Base-by-base conservation (phyloP, 2,888 invertebrate species). In the Parapristionchus giblindavisi region DNA sequence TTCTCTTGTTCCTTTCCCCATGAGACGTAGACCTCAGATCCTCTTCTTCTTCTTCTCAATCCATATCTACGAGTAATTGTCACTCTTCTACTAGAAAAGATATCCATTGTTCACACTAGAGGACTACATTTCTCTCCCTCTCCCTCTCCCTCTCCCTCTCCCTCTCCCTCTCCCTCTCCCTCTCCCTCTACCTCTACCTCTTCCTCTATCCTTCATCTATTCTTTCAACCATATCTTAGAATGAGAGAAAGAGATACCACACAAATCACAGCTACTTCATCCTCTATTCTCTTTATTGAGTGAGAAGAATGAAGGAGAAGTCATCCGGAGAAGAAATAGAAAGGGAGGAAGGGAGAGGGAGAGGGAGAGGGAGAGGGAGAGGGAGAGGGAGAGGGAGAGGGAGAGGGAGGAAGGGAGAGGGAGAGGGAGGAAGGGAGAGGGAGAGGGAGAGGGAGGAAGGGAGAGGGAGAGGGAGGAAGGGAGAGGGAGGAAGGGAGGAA, bases 11-110 rank as follows among this genome's bases (percentile, higher is more conserved):
- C 34, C 61, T 43, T 43, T 43, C 11, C 43, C 8, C 17, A n/a
- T n/a, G n/a, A n/a, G 61, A 40, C 61, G 32, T 61, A 61, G 61
- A 38, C 38, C 61, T 61, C 40, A n/a, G 60, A 60, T 27, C 58
- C 58, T 34, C 21, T 60, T 34, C 60, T 60, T 60, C 60, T 60
- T 61, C 34, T n/a, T 40, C 32, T 61, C 40, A 5, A 32, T 32
- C 40, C 38, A 61, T 40, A 40, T 40, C 38, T 8, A 17, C 38
- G 27, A 38, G 66, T 51, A 43, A 48, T 14, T 48, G 48, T 11
- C 11, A 14, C 11, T 48, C 48, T 48, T 48, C 48, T 48, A 11
- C n/a, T n/a, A n/a, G n/a, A n/a, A n/a, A n/a, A n/a, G n/a, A n/a
- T n/a, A n/a, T n/a, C n/a, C n/a, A n/a, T n/a, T n/a, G n/a, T n/a